Base-by-base conservation (phyloP, 2,797 vertebrate genomes). In the Microhierax caerulescens region DNA sequence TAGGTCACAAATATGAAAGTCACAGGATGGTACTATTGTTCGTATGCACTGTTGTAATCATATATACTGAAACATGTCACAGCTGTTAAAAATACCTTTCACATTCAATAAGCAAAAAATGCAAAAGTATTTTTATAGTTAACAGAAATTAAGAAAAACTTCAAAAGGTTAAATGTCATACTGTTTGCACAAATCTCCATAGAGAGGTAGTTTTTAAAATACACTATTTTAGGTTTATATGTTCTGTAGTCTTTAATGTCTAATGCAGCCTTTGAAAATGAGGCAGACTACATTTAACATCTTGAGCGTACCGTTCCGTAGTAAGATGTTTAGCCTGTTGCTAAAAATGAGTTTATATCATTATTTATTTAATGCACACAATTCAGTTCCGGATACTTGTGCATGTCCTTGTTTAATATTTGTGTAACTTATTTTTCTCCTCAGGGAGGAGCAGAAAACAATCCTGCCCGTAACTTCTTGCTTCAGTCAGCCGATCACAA, bases 401-500 rank as follows among this genome's bases (percentile, higher is more conserved):
- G 96, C 94, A 93, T 96, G 92, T 96, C 93, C 93, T 95, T 90
- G 95, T 96, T 97, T 97, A 97, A 97, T 97, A 95, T 95, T 96
- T 97, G 91, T 96, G 88, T 96, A 90, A 96, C 95, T 95, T 96
- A 92, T 96, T 97, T 93, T 98, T 97, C 96, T 94, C 96, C 91
- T 94, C 96, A 98, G 98, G 97, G 98, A 98, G 96, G 98, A 98
- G 90, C 98, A 97, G 97, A 98, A 98, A 97, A 94, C 97, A 97
- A 73, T 98, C 98, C 97, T 98, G 96, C 97, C 97, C 39, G 96
- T 98, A 95, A 97, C 93, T 82, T 97, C 98, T 96, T 98, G 97
- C 97, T 98, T 97, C 98, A 99, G 98, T 98, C 99, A 99, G 98
- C 98, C 99, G 84, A 97, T 98, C 85, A 98, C 99, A 90, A 98